Conservation (phyloP, 2,888 invertebrate species). For the Fragum sueziense region DNA sequence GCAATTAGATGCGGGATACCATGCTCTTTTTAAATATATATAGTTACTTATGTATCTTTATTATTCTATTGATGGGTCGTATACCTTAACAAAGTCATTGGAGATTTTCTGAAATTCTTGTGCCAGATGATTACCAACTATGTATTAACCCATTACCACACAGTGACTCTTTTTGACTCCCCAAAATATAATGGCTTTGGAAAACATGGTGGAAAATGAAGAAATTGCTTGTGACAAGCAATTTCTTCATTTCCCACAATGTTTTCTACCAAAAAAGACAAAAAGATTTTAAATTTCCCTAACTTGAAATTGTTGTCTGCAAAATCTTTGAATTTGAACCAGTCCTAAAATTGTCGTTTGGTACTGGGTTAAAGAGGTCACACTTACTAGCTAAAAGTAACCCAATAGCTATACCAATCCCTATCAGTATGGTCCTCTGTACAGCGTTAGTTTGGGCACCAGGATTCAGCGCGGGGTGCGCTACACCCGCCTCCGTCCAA, state of each 20-base stretch:
- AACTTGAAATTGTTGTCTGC: background rate
- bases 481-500: slow-evolving; percentile 26
- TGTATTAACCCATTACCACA: background rate
- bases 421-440: slow-evolving; percentile 53
- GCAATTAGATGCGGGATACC: no score
- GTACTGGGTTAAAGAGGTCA: background rate
- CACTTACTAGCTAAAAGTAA: slow-evolving; percentile 51
- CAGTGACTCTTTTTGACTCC: background rate
- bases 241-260: no score
- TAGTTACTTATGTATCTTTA: no score
- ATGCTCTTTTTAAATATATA: no score
- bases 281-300: no score
- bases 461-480: background rate
- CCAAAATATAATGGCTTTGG: background rate
- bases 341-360: no score
- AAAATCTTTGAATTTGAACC: background rate
- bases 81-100: no score
- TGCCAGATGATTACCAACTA: no score
- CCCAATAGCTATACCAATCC: slow-evolving; percentile 54
- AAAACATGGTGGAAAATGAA: background rate
- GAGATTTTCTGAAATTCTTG: no score
- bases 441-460: slow-evolving; percentile 18
- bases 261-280: no score
- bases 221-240: background rate
- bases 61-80: no score